Evolutionary conservation across 2,113 vertebrate species (phyloP).

Genomic region (Saguinus midas): DNA sequence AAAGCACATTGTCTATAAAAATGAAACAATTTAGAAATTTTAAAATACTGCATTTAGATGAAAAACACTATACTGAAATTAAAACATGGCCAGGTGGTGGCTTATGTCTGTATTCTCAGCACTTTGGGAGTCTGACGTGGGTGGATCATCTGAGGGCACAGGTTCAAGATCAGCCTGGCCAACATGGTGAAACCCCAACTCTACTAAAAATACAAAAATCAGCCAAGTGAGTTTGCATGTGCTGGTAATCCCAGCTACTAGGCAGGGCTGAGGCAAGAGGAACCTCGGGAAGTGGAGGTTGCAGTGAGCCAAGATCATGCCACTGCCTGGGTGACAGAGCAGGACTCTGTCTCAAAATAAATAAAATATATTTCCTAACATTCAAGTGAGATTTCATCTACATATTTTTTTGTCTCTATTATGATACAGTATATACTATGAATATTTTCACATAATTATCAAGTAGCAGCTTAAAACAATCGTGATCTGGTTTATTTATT

Average conservation of each 20-base stretch:
- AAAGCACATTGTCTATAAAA: not conserved
- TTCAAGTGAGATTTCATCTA: not conserved
- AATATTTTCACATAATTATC: constrained; percentile 41
- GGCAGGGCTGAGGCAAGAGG: no score
- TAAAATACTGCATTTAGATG: not conserved
- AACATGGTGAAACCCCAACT: no score
- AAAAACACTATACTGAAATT: not conserved
- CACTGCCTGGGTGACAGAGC: no score
- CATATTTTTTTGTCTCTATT: not conserved
- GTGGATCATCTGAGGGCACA: no score
- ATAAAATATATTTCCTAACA: not conserved
- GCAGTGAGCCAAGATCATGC: no score
- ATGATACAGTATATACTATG: not conserved
- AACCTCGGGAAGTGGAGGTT: no score
- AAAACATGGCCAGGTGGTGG: not conserved
- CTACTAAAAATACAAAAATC: no score
- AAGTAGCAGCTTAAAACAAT: constrained; percentile 1
- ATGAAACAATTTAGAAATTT: not conserved
- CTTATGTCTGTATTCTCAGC: no score
- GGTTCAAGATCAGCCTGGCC: no score
- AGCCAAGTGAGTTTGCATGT: accelerated
- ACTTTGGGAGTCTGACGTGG: no score
- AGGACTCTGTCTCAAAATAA: no score
- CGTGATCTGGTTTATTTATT: not conserved
- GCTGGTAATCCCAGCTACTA: no score